A percentile compares a stretch with the other conserved stretches of the same genome.
Conservation (phyloP, 2,113 vertebrate genomes). For the Onychostruthus taczanowskii region DNA sequence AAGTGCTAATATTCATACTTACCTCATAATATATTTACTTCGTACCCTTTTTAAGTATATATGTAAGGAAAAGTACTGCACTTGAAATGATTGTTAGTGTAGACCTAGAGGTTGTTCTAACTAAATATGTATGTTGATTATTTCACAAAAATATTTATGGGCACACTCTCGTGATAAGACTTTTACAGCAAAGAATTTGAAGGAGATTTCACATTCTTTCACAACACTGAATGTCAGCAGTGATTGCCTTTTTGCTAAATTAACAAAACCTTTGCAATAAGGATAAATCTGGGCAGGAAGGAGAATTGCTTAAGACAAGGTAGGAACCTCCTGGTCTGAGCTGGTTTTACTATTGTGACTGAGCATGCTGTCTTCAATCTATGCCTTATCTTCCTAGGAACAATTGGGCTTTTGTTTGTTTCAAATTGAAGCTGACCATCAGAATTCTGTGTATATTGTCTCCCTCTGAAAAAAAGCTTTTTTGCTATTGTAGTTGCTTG, state of each 20-base stretch:
- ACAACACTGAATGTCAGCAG: background rate
- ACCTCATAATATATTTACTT: background rate
- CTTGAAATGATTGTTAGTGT: background rate
- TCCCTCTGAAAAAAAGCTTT: background rate
- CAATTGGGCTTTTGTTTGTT: background rate
- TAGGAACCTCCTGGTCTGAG: background rate
- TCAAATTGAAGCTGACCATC: background rate
- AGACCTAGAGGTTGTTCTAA: background rate
- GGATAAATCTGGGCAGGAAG: background rate
- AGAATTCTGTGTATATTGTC: background rate
- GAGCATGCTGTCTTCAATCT: background rate
- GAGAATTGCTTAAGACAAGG: background rate
- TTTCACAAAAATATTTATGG: background rate
- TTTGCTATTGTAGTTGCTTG: background rate
- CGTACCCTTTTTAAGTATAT: background rate
- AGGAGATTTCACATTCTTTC: no score
- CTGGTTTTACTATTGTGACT: background rate
- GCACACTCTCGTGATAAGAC: background rate
- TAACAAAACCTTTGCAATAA: conserved; percentile 6
- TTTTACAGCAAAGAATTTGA: no score
- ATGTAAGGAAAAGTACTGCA: background rate
- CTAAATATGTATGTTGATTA: background rate
- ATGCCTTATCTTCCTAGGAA: background rate
- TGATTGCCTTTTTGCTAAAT: background rate
- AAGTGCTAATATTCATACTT: background rate